These are phyloP conservation scores for Gambusia holbrooki DNA, from an alignment of 2,113 vertebrate species.

Conservation along the genomic window DNA sequence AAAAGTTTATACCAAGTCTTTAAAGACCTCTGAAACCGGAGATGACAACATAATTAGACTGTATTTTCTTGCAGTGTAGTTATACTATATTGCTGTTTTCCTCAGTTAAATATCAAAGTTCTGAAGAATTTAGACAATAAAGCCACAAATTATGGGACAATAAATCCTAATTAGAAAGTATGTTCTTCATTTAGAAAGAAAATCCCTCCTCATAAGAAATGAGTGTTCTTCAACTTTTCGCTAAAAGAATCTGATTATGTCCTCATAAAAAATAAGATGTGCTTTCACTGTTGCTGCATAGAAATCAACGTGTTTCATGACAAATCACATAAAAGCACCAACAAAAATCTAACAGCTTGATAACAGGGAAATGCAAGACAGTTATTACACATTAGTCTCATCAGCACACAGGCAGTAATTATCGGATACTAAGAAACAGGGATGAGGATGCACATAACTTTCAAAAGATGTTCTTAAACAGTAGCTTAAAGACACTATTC, in stretches of 20 bases:
- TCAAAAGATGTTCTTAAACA: neutral
- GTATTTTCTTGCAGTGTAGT: slow-evolving; percentile 7
- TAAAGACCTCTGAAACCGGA: neutral
- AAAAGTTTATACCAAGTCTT: neutral
- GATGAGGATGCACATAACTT: neutral
- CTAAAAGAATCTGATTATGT: slow-evolving; percentile 45
- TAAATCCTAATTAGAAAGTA: neutral
- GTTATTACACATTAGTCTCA: slow-evolving; percentile 24
- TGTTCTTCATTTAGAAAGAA: slow-evolving; percentile 14
- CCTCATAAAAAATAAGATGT: slow-evolving; percentile 14
- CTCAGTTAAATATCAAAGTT: neutral
- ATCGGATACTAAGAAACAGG: neutral
- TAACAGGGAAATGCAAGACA: slow-evolving; percentile 12
- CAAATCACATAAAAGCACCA: slow-evolving; percentile 26
- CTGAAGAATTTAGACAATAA: slow-evolving; percentile 18
- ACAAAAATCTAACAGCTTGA: slow-evolving; percentile 17
- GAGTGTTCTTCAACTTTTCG: slow-evolving; percentile 18
- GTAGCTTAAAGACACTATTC: neutral
- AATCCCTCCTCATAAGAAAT: slow-evolving; percentile 22
- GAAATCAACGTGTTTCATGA: slow-evolving; percentile 35
- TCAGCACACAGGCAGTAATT: slow-evolving; percentile 1
- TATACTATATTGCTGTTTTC: too few relatives aligned
- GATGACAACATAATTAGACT: neutral
- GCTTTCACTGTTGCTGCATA: slow-evolving; percentile 16
- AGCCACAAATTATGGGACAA: slow-evolving; percentile 18